Evolutionary conservation across 2,888 invertebrate genomes (phyloP).

Genomic region (Pecten maximus): DNA sequence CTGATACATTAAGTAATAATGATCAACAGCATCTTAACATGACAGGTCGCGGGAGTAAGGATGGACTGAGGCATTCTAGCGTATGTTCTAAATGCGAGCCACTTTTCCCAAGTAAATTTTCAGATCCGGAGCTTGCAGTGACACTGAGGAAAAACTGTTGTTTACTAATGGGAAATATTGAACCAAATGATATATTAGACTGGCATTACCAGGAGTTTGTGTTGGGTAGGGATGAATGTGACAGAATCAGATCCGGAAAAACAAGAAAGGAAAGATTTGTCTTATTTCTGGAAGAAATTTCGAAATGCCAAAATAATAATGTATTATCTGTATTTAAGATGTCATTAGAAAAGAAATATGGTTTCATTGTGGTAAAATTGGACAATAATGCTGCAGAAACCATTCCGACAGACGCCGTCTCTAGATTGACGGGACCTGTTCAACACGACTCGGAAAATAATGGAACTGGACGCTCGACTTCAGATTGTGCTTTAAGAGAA

Average conservation of each 20-base stretch:
- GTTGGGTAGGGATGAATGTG: conserved; percentile 57
- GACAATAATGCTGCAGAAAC: neutral
- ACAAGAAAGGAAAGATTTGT: conserved; percentile 60
- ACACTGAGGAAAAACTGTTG: conserved; percentile 53
- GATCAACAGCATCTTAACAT: neutral
- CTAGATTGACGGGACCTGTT: neutral
- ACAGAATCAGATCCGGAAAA: conserved; percentile 45
- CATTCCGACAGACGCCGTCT: neutral
- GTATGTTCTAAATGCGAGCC: neutral
- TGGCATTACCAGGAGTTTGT: conserved; percentile 58
- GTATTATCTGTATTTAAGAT: conserved; percentile 41
- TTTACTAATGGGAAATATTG: conserved; percentile 59
- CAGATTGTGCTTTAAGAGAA: neutral
- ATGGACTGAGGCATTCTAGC: neutral
- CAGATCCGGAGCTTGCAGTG: conserved; percentile 27
- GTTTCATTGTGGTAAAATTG: conserved; percentile 52
- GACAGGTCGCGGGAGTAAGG: neutral
- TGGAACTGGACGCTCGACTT: neutral
- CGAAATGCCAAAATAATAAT: neutral
- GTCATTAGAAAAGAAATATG: conserved; percentile 59
- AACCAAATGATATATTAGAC: conserved; percentile 60
- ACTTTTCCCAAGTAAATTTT: neutral
- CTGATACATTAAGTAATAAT: neutral
- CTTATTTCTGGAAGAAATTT: conserved; percentile 47
- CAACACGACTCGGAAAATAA: neutral